Percentiles rank a stretch among this genome's conserved stretches.
These are phyloP conservation scores for Pluvianellus socialis DNA, from an alignment of 2,113 vertebrate species.

Conservation along the genomic window DNA sequence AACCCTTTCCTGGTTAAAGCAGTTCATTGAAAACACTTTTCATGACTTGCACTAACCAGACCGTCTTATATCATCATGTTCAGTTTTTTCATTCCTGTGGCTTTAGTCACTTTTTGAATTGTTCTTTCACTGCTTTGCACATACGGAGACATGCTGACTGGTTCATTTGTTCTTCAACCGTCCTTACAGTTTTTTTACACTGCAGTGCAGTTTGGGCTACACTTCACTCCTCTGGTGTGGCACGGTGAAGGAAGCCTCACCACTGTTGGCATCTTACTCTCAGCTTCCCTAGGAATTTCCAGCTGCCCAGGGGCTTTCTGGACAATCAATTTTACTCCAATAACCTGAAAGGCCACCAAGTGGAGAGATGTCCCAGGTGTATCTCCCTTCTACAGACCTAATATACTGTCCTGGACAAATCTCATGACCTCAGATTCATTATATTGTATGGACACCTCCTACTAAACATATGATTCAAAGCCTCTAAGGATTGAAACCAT, in stretches of 20 bases:
- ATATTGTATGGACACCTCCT: neutral
- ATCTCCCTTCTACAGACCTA: neutral
- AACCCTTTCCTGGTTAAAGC: neutral
- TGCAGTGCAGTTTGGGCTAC: neutral
- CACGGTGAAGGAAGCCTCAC: neutral
- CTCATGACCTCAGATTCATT: neutral
- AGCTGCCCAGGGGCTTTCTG: neutral
- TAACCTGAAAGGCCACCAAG: neutral
- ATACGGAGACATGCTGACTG: neutral
- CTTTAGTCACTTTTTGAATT: neutral
- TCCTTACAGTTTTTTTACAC: neutral
- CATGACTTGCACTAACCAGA: neutral
- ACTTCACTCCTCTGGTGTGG: neutral
- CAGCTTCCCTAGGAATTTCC: neutral
- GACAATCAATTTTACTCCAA: neutral
- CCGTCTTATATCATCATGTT: neutral
- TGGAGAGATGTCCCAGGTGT: neutral
- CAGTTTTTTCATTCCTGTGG: neutral
- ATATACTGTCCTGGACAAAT: neutral
- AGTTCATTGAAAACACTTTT: neutral
- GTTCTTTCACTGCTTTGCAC: neutral
- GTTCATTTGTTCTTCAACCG: neutral
- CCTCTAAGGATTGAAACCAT: neutral
- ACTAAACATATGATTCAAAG: neutral
- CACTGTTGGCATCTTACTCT: neutral